Evolutionary conservation across 30 jellyfish, hydroid and myxozoan species (phyloP).

Genomic region (Haliclystus octoradiatus): DNA sequence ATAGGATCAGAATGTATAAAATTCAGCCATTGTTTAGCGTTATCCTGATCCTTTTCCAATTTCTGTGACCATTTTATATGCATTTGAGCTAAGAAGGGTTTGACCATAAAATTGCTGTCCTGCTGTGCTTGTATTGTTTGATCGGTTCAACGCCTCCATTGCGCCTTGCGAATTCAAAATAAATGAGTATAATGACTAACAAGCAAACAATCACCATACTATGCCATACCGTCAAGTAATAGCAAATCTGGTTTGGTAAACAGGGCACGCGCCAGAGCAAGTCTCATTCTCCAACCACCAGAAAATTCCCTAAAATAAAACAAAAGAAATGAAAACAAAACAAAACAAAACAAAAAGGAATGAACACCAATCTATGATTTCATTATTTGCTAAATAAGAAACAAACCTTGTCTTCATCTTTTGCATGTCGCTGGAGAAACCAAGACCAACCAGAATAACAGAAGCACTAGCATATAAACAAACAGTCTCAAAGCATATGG

Average conservation of each 20-base stretch:
- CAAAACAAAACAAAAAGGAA: constrained; percentile 1
- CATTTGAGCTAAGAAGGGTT: too few relatives aligned
- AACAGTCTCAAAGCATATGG: not conserved
- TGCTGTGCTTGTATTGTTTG: too few relatives aligned
- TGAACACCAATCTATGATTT: not conserved
- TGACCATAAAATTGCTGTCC: too few relatives aligned
- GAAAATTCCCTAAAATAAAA: constrained; percentile 64
- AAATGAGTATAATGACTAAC: too few relatives aligned
- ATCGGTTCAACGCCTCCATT: too few relatives aligned
- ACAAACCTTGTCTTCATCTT: constrained; percentile 51
- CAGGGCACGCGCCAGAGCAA: constrained; percentile 95
- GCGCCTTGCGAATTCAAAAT: too few relatives aligned
- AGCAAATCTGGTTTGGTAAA: constrained; percentile 87
- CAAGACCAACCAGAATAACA: constrained; percentile 70
- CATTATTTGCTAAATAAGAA: not conserved
- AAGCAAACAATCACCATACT: too few relatives aligned
- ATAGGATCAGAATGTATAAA: not conserved
- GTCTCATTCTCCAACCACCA: constrained; percentile 99
- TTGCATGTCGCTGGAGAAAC: constrained; percentile 89
- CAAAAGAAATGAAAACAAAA: not conserved
- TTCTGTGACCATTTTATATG: too few relatives aligned
- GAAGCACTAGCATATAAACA: constrained; percentile 49
- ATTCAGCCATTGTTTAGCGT: too few relatives aligned
- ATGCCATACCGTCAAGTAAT: constrained; percentile 92
- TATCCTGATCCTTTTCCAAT: too few relatives aligned